Percentiles rank a stretch among this genome's conserved stretches.
Conservation (phyloP, 1,140 invertebrate species). For the Pseudachorutes palmiensis region DNA sequence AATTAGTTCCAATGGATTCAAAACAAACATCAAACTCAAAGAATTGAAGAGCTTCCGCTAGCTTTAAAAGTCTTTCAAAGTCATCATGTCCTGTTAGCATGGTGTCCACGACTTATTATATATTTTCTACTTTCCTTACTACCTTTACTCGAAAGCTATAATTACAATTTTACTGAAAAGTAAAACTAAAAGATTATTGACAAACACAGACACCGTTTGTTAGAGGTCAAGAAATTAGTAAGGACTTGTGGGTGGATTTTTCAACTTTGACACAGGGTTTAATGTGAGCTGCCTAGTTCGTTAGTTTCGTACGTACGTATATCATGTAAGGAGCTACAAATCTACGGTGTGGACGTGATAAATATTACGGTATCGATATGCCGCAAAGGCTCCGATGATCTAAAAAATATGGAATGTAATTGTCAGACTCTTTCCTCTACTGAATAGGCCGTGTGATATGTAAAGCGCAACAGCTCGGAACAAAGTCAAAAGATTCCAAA, state of each 20-base stretch:
- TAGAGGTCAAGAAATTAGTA: too few species aligned
- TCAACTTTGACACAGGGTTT: too few species aligned
- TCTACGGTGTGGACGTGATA: conserved; percentile 9
- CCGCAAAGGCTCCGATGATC: conserved; percentile 66
- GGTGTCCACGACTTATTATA: too few species aligned
- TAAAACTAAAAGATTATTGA: too few species aligned
- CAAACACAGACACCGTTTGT: too few species aligned
- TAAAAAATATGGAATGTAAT: conserved; percentile 42
- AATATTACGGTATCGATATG: conserved; percentile 59
- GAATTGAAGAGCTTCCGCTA: not conserved
- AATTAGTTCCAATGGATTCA: not conserved
- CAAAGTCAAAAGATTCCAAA: conserved; percentile 30
- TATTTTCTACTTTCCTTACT: too few species aligned
- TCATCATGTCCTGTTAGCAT: too few species aligned
- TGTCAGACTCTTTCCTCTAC: not conserved
- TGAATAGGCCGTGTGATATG: not conserved
- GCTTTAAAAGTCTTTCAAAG: not conserved
- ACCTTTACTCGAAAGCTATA: too few species aligned
- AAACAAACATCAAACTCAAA: not conserved
- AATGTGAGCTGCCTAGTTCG: too few species aligned
- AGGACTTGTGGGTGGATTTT: too few species aligned
- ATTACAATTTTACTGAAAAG: too few species aligned
- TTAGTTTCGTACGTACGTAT: not conserved
- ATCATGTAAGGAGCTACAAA: not conserved
- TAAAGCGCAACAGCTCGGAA: too few species aligned